These are phyloP conservation scores for Plestiodon gilberti DNA, from an alignment of 2,113 vertebrate genomes.

Conservation along the genomic window DNA sequence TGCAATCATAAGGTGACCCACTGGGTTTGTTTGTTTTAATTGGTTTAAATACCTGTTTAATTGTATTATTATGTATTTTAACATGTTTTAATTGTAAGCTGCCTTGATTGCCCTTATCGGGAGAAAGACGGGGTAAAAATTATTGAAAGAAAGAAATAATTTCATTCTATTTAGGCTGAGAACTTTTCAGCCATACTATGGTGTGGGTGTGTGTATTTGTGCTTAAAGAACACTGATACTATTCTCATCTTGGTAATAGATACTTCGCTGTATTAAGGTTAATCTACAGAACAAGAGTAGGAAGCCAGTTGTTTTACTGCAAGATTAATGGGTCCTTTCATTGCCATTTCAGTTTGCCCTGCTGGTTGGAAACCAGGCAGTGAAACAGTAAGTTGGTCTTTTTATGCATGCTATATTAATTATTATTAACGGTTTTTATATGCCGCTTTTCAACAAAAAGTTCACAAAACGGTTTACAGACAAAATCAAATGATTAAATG, in stretches of 20 bases:
- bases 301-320: background rate
- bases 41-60: too few species aligned
- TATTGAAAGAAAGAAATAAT: too few species aligned
- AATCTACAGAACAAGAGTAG: background rate
- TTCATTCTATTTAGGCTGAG: background rate
- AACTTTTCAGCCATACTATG: background rate
- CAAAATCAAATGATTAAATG: too few species aligned
- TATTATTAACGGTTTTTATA: too few species aligned
- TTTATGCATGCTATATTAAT: constrained; percentile 6
- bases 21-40: too few species aligned
- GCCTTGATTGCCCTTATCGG: too few species aligned
- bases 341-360: constrained; percentile 86
- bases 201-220: background rate
- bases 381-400: constrained; percentile 89
- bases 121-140: too few species aligned
- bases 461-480: too few species aligned
- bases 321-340: constrained; percentile 22
- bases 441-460: too few species aligned
- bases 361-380: constrained; percentile 98
- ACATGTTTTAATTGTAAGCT: too few species aligned
- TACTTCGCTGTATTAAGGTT: background rate
- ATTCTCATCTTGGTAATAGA: background rate
- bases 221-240: background rate
- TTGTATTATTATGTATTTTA: too few species aligned
- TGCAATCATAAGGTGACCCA: too few species aligned